A percentile compares a stretch with the other conserved stretches of the same genome.
Evolutionary conservation across 2,113 vertebrate species (phyloP).

Genomic region (Machaerirhynchus nigripectus): DNA sequence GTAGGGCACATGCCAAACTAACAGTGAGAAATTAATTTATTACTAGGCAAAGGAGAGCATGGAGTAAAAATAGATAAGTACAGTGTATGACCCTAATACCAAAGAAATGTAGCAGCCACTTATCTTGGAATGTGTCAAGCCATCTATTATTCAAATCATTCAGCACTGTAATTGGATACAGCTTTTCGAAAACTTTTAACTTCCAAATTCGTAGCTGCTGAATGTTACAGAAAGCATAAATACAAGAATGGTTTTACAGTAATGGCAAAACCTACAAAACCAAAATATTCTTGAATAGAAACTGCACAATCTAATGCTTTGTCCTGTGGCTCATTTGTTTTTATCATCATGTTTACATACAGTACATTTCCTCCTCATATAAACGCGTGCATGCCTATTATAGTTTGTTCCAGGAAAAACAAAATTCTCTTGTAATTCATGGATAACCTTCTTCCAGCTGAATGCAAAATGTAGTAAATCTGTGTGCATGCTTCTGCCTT

Average conservation of each 20-base stretch:
- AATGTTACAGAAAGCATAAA: constrained; percentile 47
- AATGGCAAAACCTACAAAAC: not conserved
- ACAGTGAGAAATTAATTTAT: constrained; percentile 82
- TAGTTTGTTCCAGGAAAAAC: not conserved
- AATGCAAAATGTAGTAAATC: not conserved
- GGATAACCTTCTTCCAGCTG: not conserved
- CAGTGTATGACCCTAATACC: constrained; percentile 77
- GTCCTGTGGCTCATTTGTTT: not conserved
- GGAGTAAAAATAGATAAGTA: constrained; percentile 85
- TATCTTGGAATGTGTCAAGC: constrained; percentile 67
- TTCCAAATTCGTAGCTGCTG: constrained; percentile 44
- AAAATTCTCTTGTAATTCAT: not conserved
- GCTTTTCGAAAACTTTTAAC: constrained; percentile 79
- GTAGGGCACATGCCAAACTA: constrained; percentile 62
- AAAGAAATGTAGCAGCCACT: constrained; percentile 69
- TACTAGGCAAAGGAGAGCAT: constrained; percentile 76
- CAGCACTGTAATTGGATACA: constrained; percentile 81
- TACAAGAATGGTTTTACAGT: not conserved
- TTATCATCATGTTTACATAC: not conserved
- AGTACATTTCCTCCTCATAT: not conserved
- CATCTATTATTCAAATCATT: constrained; percentile 83
- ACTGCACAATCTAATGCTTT: not conserved
- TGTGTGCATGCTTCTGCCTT: not conserved
- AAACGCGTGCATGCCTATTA: rapidly evolving
- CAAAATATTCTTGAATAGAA: not conserved